Evolutionary conservation across 2,113 vertebrate genomes (phyloP).

Genomic region (Octodon degus): DNA sequence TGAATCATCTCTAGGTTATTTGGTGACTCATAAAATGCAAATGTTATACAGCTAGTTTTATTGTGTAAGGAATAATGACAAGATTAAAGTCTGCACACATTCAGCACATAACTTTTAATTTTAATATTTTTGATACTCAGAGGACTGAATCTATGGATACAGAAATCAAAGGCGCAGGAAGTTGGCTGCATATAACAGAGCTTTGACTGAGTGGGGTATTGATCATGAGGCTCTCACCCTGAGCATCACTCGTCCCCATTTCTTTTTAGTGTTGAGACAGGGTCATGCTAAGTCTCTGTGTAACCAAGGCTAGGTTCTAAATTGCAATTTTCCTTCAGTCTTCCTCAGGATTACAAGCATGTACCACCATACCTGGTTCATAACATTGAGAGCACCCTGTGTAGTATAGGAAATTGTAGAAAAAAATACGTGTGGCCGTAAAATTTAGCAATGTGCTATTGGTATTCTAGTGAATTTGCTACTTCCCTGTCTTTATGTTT

Average conservation of each 20-base stretch:
- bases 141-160: background rate
- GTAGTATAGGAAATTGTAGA: background rate
- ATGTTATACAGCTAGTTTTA: background rate
- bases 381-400: background rate
- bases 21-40: background rate
- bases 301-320: background rate
- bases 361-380: background rate
- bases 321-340: background rate
- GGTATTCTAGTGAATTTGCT: background rate
- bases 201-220: background rate
- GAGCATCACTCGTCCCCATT: background rate
- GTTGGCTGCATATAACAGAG: background rate
- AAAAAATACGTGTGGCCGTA: background rate
- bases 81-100: background rate
- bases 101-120: background rate
- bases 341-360: background rate
- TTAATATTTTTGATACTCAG: background rate
- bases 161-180: background rate
- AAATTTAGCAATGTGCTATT: slow-evolving; percentile 56
- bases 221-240: background rate
- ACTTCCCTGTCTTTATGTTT: background rate
- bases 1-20: background rate
- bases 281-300: background rate
- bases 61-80: background rate
- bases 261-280: background rate